Evolutionary conservation across 2,797 vertebrate genomes (phyloP), one percentile per base, ranked within the genome.

Genomic region (Phalanger gymnotis): DNA sequence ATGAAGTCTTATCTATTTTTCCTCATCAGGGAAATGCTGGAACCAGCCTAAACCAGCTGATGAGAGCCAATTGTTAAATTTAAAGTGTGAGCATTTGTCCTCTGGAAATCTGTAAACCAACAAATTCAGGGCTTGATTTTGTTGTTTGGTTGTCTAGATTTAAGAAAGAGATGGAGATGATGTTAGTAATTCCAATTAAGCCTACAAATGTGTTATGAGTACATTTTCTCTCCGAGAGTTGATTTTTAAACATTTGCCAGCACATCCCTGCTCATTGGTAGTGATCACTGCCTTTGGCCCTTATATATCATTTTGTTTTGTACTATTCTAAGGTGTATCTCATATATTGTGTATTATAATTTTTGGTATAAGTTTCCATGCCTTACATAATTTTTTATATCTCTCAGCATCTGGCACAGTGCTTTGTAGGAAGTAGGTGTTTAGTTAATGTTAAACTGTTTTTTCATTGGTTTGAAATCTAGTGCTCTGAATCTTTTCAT

Each of bases 391-490:
- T 51, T 87, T n/a, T 51, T 87, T 87, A 51, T 27, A 27, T 10
- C 22, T 87, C 4, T 66, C 19, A 51, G 25, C 25, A 27, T 27
- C 40, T 22, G 19, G 31, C 27, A 25, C 31, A 11, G 52, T 0
- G 12, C 0, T 1, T 0, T 1, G 53, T 25, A 2, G 16, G 0
- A 0, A 6, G 40, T 31, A 53, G 28, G 31, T 19, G 1, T 3
- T 47, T 54, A 1, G 0, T 30, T 30, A 28, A 53, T 0, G 3
- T 28, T 81, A 40, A 81, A 5, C 12, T 10, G 6, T 5, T 91
- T 31, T 53, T n/a, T 30, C 81, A 13, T 31, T 90, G n/a, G 25
- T 3, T 90, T 0, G 0, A 9, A 53, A 40, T n/a, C 40, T 25
- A 16, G 16, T n/a, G 40, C 6, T 57, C 3, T 12, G 11, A n/a